Base-by-base conservation (phyloP, 2,113 vertebrate species). In the Atrichornis clamosus region DNA sequence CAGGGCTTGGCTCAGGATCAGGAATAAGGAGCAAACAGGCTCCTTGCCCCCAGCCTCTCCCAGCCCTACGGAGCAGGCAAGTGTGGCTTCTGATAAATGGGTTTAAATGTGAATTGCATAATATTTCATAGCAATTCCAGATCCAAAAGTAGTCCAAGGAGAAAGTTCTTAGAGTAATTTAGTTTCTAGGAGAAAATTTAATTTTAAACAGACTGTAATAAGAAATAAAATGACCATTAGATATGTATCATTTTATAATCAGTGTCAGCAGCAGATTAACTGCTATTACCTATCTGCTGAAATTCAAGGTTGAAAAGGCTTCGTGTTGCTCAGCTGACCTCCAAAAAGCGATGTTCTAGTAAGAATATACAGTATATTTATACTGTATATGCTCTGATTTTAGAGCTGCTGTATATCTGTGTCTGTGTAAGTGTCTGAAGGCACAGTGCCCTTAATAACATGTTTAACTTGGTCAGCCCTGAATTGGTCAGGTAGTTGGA, bases 241-340 rank as follows among this genome's bases (percentile, higher is more conserved):
- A 60, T 68, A 72, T 28, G 60, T 84, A 60, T 93, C 30, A 75
- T 62, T 93, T 92, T 92, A 89, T 65, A 92, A 92, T 89, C 77
- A 76, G 8, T 63, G 55, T 70, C 74, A 92, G 53, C 33, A 74
- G 86, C 74, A 92, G 62, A 80, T 87, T 58, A 77, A 70, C 21
- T 49, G 62, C 76, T 93, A 18, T 70, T 91, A 70, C 53, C 55
- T 73, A 42, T 28, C 58, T 93, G 59, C 68, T 78, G 49, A 83
- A 84, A 87, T 59, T 89, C 53, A 83, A 73, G 67, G 70, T 42
- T 95, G 76, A 63, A 69, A 65, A 93, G 22, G 47, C 23, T 92
- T 53, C 8, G 20, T 86, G 53, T 70, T 89, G 41, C 42, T 52
- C 59, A 95, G 23, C 33, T 87, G 44, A 68, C 24, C 78, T 52